These are phyloP conservation scores for Pollenia griseotomentosa DNA, from an alignment of 2,888 invertebrate genomes.

Conservation along the genomic window DNA sequence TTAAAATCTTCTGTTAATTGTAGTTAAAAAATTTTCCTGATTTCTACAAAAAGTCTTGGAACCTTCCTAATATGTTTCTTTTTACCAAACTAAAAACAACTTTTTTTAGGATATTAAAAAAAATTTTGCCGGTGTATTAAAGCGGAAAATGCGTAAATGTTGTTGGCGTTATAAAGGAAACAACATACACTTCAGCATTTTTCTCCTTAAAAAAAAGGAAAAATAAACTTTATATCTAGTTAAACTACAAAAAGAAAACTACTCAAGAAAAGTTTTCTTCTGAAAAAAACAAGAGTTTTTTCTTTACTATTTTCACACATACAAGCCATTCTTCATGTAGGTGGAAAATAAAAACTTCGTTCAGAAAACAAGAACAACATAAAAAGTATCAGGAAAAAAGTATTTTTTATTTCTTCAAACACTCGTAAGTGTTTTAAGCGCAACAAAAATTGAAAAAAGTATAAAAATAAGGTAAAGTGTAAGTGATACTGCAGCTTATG, in stretches of 20 bases:
- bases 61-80: background rate
- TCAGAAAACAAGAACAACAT: constrained; percentile 18
- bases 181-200: constrained; percentile 8
- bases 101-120: background rate
- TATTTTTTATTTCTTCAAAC: constrained; percentile 36
- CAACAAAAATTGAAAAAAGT: constrained; percentile 40
- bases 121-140: constrained; percentile 44
- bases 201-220: background rate
- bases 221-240: constrained; percentile 12
- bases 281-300: constrained; percentile 31
- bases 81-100: background rate
- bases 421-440: constrained; percentile 66
- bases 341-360: background rate
- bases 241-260: constrained; percentile 15
- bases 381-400: background rate
- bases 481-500: constrained; percentile 68
- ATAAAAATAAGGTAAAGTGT: constrained; percentile 62
- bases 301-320: constrained; percentile 59
- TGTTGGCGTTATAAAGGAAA: constrained; percentile 51
- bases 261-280: constrained; percentile 57
- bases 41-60: background rate
- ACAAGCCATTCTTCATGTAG: constrained; percentile 51
- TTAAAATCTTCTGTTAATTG: too few relatives aligned
- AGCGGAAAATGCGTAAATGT: constrained; percentile 72
- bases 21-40: too few relatives aligned